Conservation (phyloP, 2,888 invertebrate species). For the Drosophila kambysellisi region DNA sequence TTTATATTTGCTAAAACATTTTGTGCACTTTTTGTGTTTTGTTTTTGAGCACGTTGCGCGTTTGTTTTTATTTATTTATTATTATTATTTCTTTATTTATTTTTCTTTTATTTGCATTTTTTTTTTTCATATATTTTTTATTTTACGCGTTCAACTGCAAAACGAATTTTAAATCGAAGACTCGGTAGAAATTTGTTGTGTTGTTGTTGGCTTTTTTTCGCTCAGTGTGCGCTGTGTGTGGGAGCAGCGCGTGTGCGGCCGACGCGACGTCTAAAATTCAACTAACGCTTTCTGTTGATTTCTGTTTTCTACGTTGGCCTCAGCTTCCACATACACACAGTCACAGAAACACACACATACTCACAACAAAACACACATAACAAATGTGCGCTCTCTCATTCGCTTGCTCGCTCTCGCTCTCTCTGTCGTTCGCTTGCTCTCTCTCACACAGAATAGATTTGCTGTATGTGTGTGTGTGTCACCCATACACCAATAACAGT, state of each 20-base stretch:
- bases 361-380: background rate
- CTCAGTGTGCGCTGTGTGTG: constrained; percentile 56
- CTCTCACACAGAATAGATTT: background rate
- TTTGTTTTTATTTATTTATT: background rate
- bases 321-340: constrained; percentile 29
- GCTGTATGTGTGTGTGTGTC: constrained; percentile 52
- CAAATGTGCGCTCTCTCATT: constrained; percentile 1
- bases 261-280: constrained; percentile 85
- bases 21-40: constrained; percentile 23
- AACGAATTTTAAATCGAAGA: constrained; percentile 24
- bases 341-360: background rate
- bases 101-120: background rate
- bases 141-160: constrained; percentile 1
- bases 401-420: constrained; percentile 3
- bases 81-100: background rate
- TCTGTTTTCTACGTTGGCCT: constrained; percentile 52
- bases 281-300: constrained; percentile 79
- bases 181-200: constrained; percentile 48
- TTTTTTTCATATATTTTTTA: constrained; percentile 42
- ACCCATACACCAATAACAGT: constrained; percentile 74
- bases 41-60: constrained; percentile 43
- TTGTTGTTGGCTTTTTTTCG: constrained; percentile 45
- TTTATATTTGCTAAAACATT: constrained; percentile 24
- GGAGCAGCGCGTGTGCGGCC: constrained; percentile 84
- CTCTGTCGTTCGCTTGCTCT: background rate